Evolutionary conservation across 1,140 invertebrate species (phyloP).

Genomic region (Drosophila micromelanica): DNA sequence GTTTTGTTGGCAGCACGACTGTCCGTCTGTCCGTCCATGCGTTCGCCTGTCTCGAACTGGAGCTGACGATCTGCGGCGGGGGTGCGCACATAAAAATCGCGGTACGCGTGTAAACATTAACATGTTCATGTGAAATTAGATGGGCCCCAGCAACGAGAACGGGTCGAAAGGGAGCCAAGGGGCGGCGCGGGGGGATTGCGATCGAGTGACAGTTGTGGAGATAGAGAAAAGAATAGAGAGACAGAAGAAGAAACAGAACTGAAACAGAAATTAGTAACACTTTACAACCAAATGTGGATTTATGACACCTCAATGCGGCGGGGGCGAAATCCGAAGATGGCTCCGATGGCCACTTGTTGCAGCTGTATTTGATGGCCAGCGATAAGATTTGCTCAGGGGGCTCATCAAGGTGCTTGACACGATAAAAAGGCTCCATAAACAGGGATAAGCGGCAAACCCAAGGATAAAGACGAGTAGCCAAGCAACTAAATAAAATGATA

Average conservation of each 20-base stretch:
- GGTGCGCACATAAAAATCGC: constrained; percentile 75
- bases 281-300: constrained; percentile 78
- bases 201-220: constrained; percentile 31
- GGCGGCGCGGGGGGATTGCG: neutral
- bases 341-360: constrained; percentile 66
- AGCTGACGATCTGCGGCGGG: constrained; percentile 46
- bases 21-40: constrained; percentile 9
- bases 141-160: constrained; percentile 45
- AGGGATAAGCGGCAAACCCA: neutral
- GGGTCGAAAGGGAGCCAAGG: neutral
- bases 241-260: constrained; percentile 39
- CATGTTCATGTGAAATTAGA: constrained; percentile 80
- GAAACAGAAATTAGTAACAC: constrained; percentile 70
- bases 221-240: neutral
- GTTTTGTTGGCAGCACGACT: constrained; percentile 56
- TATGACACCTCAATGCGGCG: constrained; percentile 61
- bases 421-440: constrained; percentile 1
- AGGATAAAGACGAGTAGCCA: neutral
- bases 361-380: constrained; percentile 55
- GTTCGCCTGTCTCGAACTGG: constrained; percentile 15
- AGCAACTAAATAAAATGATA: neutral
- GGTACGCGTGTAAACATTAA: constrained; percentile 83
- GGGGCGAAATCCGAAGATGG: constrained; percentile 26
- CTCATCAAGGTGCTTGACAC: neutral
- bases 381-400: constrained; percentile 18